Percentiles rank a stretch among this genome's conserved stretches.
Conservation (phyloP, 2,113 vertebrate species). For the Lepidothrix coronata region DNA sequence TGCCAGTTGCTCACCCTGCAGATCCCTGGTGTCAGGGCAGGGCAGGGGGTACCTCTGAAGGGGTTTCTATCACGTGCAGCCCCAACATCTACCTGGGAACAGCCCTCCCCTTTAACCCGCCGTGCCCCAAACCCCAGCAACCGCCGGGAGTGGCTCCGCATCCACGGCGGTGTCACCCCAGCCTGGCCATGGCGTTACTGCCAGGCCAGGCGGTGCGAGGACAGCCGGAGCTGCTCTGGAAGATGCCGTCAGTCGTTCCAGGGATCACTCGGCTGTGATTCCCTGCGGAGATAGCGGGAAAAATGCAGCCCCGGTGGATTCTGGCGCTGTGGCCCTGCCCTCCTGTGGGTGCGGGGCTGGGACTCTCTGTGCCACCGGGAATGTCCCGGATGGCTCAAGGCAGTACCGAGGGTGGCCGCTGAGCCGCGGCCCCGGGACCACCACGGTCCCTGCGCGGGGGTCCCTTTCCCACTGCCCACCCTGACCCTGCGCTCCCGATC, state of each 20-base stretch:
- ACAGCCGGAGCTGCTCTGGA: not conserved
- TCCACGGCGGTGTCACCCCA: rapidly evolving
- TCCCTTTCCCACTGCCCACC: not conserved
- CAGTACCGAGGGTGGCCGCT: rapidly evolving
- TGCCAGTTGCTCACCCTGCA: not conserved
- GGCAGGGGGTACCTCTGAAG: not conserved
- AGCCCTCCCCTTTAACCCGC: rapidly evolving
- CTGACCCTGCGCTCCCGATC: not conserved
- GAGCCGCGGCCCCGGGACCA: rapidly evolving
- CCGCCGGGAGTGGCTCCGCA: rapidly evolving
- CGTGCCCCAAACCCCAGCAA: not conserved
- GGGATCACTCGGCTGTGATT: not conserved
- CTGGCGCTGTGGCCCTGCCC: not conserved
- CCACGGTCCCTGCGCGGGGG: rapidly evolving
- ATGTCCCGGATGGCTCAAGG: not conserved
- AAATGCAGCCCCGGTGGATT: not conserved
- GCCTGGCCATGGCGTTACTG: not conserved
- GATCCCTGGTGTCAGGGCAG: not conserved
- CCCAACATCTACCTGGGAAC: not conserved
- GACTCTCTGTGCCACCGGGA: not conserved
- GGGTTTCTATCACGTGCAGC: not conserved
- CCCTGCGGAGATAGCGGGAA: not conserved
- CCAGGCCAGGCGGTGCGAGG: not conserved
- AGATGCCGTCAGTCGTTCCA: rapidly evolving
- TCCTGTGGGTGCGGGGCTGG: not conserved